Conservation (phyloP, 1,140 invertebrate species). For the Megalopta genalis region DNA sequence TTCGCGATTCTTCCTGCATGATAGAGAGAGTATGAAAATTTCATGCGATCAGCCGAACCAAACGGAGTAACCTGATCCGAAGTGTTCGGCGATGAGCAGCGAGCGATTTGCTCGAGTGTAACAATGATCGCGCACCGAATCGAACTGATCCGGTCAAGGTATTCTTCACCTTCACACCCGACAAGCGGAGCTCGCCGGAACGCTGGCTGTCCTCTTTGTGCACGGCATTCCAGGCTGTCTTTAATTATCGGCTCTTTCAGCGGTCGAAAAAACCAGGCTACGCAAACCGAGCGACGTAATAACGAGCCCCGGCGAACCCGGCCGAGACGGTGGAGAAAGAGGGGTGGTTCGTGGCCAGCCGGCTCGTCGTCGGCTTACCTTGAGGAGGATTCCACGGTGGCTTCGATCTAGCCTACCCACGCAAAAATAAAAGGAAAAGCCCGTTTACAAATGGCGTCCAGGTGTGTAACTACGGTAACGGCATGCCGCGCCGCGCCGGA, state of each 20-base stretch:
- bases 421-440: constrained; percentile 54
- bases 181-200: not conserved
- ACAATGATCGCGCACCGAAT: no score
- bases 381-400: constrained; percentile 35
- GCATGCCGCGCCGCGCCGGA: constrained; percentile 57
- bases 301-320: constrained; percentile 17
- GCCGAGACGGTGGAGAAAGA: not conserved
- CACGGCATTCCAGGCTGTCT: constrained; percentile 58
- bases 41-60: no score
- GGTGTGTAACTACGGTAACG: constrained; percentile 64
- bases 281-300: constrained; percentile 37
- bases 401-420: constrained; percentile 57
- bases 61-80: no score
- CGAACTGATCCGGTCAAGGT: not conserved
- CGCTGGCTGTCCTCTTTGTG: constrained; percentile 40
- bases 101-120: no score
- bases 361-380: constrained; percentile 51
- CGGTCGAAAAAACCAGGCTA: not conserved
- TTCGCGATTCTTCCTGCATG: no score
- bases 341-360: constrained; percentile 3
- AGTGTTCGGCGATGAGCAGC: no score
- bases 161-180: not conserved
- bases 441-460: constrained; percentile 55
- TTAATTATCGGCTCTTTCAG: constrained; percentile 62
- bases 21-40: no score